phyloP scores from a whole-genome alignment of 2,113 vertebrate species.

The Lepidothrix coronata region DNA sequence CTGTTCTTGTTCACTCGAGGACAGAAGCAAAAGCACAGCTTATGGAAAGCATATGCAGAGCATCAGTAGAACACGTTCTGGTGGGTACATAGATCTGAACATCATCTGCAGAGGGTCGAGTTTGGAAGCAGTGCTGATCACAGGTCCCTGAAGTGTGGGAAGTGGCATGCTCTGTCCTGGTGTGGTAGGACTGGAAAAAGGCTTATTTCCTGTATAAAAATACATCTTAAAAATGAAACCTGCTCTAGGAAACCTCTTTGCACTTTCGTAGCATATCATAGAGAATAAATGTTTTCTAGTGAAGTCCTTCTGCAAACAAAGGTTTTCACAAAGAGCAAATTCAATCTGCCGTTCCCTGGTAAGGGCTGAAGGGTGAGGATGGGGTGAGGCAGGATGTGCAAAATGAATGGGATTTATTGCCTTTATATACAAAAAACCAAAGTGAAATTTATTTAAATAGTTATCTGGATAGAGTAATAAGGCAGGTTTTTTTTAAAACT shows the following conservation, averaged over 20 bases:
- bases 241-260: neutral
- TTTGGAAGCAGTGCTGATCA: neutral
- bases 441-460: neutral
- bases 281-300: neutral
- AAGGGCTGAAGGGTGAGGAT: neutral
- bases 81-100: neutral
- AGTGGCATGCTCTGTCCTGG: neutral
- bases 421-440: conserved; percentile 7
- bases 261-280: neutral
- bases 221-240: neutral
- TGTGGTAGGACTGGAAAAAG: neutral
- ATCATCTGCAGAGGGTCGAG: neutral
- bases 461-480: neutral
- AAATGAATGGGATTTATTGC: conserved; percentile 37
- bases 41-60: neutral
- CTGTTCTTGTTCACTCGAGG: neutral
- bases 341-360: neutral
- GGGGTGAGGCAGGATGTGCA: neutral
- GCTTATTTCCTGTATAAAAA: conserved; percentile 14
- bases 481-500: neutral
- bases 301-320: neutral
- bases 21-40: neutral
- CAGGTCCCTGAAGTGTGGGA: neutral
- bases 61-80: neutral
- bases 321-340: neutral